These are phyloP conservation scores for Adelosebastes latens DNA, from an alignment of 2,797 vertebrate genomes.

Conservation along the genomic window DNA sequence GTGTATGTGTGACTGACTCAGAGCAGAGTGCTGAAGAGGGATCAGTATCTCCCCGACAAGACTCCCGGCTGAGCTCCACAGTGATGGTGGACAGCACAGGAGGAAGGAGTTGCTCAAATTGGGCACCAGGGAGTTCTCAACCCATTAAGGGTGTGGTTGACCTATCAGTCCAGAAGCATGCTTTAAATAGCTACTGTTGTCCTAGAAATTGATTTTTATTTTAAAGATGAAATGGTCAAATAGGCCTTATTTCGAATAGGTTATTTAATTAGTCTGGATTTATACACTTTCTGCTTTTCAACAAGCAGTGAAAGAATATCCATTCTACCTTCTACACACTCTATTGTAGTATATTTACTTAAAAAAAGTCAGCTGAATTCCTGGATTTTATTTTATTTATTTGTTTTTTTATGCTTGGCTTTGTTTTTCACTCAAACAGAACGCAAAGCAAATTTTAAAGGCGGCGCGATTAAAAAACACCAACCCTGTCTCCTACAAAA, in stretches of 20 bases:
- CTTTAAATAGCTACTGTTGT: slow-evolving; percentile 24
- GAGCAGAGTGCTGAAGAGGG: slow-evolving; percentile 16
- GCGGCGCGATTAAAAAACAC: no score
- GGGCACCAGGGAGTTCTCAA: slow-evolving; percentile 43
- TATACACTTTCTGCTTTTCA: not conserved
- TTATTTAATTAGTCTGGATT: not conserved
- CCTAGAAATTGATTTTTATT: not conserved
- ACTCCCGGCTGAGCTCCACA: slow-evolving; percentile 28
- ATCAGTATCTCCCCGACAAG: slow-evolving; percentile 38
- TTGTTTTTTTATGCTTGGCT: no score
- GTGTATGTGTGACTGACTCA: slow-evolving; percentile 7
- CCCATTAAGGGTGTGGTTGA: slow-evolving; percentile 65
- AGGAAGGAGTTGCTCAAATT: slow-evolving; percentile 49
- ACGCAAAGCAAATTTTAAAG: no score
- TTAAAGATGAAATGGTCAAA: not conserved
- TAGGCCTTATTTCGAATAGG: not conserved
- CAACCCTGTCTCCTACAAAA: no score
- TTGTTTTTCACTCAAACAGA: no score
- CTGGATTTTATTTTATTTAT: no score
- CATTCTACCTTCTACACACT: not conserved
- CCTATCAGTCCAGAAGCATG: slow-evolving; percentile 44
- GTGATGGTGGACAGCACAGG: slow-evolving; percentile 8
- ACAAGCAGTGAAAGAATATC: not conserved
- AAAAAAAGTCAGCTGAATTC: not conserved
- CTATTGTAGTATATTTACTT: not conserved